phyloP scores from a whole-genome alignment of 2,113 vertebrate genomes.

The Xenopus laevis region DNA sequence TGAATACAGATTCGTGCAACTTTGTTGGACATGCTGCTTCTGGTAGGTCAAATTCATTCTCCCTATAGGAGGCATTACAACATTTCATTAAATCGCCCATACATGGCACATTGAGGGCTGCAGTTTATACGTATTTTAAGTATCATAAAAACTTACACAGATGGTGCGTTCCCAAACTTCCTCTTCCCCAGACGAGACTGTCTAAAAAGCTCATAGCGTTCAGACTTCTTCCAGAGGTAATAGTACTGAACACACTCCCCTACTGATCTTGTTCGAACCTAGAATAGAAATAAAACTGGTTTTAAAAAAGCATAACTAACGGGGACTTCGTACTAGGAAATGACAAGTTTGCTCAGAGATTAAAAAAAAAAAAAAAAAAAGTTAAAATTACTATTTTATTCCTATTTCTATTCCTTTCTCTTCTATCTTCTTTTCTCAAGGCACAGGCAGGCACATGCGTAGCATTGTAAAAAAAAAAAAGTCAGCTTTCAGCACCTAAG shows the following conservation, averaged over 20 bases:
- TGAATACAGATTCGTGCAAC: neutral
- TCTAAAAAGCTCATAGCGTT: conserved; percentile 86
- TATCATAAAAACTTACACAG: conserved; percentile 71
- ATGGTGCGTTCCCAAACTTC: conserved; percentile 79
- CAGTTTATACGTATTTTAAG: too few species aligned
- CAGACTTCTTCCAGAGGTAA: conserved; percentile 96
- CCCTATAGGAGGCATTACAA: conserved; percentile 2
- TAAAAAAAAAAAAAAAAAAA: too few species aligned
- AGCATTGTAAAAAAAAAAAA: too few species aligned
- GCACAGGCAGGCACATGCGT: too few species aligned
- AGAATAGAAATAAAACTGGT: neutral
- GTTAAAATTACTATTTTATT: too few species aligned
- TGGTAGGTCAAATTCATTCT: conserved; percentile 25
- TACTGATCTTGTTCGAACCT: conserved; percentile 93
- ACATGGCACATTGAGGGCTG: too few species aligned
- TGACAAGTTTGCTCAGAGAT: too few species aligned
- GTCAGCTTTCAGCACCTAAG: too few species aligned
- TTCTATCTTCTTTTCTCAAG: too few species aligned
- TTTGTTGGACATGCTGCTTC: neutral
- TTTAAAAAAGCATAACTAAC: too few species aligned
- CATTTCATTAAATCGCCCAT: neutral
- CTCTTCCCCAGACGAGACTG: conserved; percentile 85
- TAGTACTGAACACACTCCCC: conserved; percentile 95
- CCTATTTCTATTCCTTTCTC: too few species aligned
- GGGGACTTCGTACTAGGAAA: too few species aligned